phyloP scores from a whole-genome alignment of 2,113 vertebrate species.

The Maccullochella peelii region DNA sequence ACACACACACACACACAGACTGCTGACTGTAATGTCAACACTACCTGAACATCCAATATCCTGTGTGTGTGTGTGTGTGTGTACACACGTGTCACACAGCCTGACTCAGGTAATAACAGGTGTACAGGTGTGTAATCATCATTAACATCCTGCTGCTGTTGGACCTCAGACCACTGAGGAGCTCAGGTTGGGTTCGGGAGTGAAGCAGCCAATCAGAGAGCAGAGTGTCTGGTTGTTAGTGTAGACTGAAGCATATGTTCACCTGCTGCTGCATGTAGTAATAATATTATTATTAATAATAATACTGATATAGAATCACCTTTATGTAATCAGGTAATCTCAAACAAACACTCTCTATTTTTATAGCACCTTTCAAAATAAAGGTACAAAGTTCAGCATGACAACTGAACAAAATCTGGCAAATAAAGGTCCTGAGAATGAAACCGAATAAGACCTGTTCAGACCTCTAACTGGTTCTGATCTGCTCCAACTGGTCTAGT shows the following conservation, averaged over 20 bases:
- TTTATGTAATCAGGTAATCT: background rate
- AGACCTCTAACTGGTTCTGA: too few species aligned
- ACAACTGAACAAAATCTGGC: too few species aligned
- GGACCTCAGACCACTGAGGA: slow-evolving; percentile 39
- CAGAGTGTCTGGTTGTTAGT: too few species aligned
- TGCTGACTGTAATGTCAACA: slow-evolving; percentile 3
- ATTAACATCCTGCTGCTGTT: background rate
- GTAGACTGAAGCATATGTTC: too few species aligned
- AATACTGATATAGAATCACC: too few species aligned
- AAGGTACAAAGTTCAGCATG: too few species aligned
- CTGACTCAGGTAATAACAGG: slow-evolving; percentile 57
- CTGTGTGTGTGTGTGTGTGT: slow-evolving; percentile 23
- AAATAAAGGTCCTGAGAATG: too few species aligned
- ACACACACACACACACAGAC: slow-evolving; percentile 1
- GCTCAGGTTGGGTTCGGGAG: background rate
- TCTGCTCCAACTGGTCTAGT: too few species aligned
- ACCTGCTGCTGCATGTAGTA: too few species aligned
- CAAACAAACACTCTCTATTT: background rate
- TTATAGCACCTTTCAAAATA: background rate
- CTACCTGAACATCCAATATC: slow-evolving; percentile 16
- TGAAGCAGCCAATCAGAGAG: slow-evolving; percentile 39
- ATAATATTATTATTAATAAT: too few species aligned
- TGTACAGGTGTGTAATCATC: slow-evolving; percentile 56
- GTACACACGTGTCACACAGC: background rate
- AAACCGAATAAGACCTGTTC: too few species aligned